Conservation (phyloP, 2,888 invertebrate genomes). For the Galeopsomyia nigrocyanea region DNA sequence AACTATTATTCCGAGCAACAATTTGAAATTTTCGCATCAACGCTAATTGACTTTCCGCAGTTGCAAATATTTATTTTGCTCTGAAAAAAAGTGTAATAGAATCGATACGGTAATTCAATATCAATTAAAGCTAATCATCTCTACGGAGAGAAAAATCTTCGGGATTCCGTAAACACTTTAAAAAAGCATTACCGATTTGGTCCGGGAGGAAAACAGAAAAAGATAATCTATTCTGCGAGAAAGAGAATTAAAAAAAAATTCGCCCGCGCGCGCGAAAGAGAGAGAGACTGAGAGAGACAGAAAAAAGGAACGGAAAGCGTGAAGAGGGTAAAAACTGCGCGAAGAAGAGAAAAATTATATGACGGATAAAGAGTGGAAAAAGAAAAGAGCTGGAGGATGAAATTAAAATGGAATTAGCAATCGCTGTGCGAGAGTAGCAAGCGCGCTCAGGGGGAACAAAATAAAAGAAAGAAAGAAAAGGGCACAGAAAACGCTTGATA, state of each 20-base stretch:
- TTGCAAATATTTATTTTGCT: no score
- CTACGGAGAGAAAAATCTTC: constrained; percentile 46
- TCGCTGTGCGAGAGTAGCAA: constrained; percentile 7
- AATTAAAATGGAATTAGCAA: constrained; percentile 42
- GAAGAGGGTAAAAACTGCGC: constrained; percentile 18
- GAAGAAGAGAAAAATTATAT: constrained; percentile 41
- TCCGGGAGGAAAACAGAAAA: constrained; percentile 4
- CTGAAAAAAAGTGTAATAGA: no score
- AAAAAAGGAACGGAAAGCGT: constrained; percentile 11
- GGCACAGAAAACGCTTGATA: constrained; percentile 13
- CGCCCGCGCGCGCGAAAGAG: constrained; percentile 34
- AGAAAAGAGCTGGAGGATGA: constrained; percentile 1
- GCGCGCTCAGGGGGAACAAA: no score
- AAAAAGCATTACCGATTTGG: constrained; percentile 43
- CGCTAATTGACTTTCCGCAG: no score
- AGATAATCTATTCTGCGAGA: constrained; percentile 26
- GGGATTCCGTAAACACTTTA: constrained; percentile 33
- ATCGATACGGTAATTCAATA: no score
- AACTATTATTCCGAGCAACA: no score
- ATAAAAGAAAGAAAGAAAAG: constrained; percentile 7
- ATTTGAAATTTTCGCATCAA: no score
- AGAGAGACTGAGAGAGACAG: constrained; percentile 20
- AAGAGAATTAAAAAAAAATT: background rate
- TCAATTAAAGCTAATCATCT: background rate
- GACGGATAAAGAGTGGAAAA: constrained; percentile 22